These are phyloP conservation scores for Chauna torquata DNA, from an alignment of 2,113 vertebrate species.

Conservation along the genomic window DNA sequence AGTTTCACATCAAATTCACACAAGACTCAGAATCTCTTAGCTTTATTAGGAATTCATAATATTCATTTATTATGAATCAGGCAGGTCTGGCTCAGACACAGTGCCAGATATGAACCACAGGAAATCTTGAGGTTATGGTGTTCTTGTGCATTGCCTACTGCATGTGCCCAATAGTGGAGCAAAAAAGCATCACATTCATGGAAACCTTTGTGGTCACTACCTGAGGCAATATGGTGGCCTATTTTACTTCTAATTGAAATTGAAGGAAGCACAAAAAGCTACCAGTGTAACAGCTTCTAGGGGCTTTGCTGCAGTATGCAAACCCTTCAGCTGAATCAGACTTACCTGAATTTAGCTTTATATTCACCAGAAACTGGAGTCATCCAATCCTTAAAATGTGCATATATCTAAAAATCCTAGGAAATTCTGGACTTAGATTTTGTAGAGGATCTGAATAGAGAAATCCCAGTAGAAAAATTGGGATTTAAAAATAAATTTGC, in stretches of 20 bases:
- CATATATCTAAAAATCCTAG: neutral
- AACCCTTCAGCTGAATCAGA: neutral
- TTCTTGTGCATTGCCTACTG: neutral
- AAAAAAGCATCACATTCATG: neutral
- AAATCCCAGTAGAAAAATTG: neutral
- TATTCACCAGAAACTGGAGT: neutral
- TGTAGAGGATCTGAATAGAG: neutral
- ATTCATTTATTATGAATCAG: too few relatives aligned
- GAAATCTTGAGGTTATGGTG: neutral
- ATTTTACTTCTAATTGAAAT: neutral
- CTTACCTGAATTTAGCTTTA: neutral
- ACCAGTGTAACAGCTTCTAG: neutral
- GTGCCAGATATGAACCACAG: neutral
- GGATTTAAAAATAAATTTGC: neutral
- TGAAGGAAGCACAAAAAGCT: neutral
- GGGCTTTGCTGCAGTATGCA: neutral
- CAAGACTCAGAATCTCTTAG: neutral
- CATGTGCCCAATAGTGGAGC: neutral
- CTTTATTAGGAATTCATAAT: neutral
- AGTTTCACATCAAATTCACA: neutral
- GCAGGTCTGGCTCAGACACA: neutral
- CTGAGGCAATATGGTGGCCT: neutral
- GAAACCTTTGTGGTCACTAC: neutral
- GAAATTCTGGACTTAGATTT: neutral
- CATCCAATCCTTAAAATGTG: neutral